These are phyloP conservation scores for Ivindomyrus marchei DNA, from an alignment of 2,113 vertebrate species.

Conservation along the genomic window DNA sequence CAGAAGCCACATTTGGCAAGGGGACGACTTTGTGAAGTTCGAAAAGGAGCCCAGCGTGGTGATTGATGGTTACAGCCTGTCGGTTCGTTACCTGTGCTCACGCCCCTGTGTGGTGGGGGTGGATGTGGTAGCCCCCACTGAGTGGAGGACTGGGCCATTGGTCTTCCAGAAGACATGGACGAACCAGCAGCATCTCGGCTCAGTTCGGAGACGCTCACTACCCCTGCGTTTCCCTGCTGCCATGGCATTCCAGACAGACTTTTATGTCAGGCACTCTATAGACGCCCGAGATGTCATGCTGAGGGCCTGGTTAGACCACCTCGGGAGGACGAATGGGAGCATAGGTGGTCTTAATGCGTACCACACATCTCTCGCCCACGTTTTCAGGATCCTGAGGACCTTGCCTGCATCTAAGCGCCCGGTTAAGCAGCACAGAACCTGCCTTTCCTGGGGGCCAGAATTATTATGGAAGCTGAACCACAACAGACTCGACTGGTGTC, in stretches of 20 bases:
- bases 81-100: constrained; percentile 71
- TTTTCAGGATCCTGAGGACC: constrained; percentile 60
- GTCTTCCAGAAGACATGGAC: constrained; percentile 79
- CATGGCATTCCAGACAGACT: constrained; percentile 69
- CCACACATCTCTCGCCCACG: constrained; percentile 54
- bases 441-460: constrained; percentile 72
- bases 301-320: constrained; percentile 69
- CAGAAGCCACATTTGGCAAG: constrained; percentile 30
- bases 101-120: constrained; percentile 68
- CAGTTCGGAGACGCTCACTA: constrained; percentile 57
- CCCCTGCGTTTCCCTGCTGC: constrained; percentile 68
- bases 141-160: constrained; percentile 62
- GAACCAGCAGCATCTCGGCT: constrained; percentile 44
- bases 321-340: constrained; percentile 6
- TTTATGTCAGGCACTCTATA: constrained; percentile 64
- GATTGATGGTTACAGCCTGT: constrained; percentile 61
- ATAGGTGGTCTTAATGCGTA: constrained; percentile 45
- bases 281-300: constrained; percentile 64
- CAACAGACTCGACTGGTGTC: constrained; percentile 64
- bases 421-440: constrained; percentile 61
- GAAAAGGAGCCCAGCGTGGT: constrained; percentile 64
- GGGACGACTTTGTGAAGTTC: constrained; percentile 69
- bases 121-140: constrained; percentile 70
- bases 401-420: constrained; percentile 65
- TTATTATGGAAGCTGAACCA: constrained; percentile 67